These are phyloP conservation scores for Falco biarmicus DNA, from an alignment of 2,797 vertebrate genomes.

Conservation along the genomic window DNA sequence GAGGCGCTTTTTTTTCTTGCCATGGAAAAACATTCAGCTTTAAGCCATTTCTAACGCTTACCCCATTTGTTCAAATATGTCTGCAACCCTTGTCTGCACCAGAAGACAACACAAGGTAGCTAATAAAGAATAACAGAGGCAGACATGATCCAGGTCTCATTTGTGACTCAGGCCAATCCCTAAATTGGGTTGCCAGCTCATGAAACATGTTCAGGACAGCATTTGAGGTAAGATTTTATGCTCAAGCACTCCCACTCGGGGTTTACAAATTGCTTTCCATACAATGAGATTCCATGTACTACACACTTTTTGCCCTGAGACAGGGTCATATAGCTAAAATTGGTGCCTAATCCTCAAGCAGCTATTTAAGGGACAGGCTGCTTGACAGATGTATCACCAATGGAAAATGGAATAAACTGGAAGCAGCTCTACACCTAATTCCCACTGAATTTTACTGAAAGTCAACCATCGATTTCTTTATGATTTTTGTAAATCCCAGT, in stretches of 20 bases:
- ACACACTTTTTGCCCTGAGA: background rate
- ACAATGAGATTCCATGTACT: background rate
- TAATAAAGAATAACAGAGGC: background rate
- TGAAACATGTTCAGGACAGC: background rate
- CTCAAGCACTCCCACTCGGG: background rate
- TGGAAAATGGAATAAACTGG: background rate
- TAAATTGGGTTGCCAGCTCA: background rate
- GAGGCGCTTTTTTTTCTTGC: background rate
- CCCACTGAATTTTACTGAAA: background rate
- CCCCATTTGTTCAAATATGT: background rate
- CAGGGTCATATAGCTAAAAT: background rate
- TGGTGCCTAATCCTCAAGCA: background rate
- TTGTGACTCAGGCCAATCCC: background rate
- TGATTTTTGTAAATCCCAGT: background rate
- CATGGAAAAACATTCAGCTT: background rate
- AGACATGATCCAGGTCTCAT: background rate
- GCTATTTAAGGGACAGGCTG: background rate
- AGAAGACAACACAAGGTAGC: background rate
- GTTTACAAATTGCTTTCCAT: background rate
- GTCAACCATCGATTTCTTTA: background rate
- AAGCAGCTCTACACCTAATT: background rate
- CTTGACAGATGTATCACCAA: background rate
- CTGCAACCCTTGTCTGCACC: background rate
- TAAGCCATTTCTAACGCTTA: slow-evolving; percentile 26
- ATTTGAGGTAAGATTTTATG: background rate